These are phyloP conservation scores for Pagrus major DNA, from an alignment of 2,113 vertebrate genomes.

Conservation along the genomic window DNA sequence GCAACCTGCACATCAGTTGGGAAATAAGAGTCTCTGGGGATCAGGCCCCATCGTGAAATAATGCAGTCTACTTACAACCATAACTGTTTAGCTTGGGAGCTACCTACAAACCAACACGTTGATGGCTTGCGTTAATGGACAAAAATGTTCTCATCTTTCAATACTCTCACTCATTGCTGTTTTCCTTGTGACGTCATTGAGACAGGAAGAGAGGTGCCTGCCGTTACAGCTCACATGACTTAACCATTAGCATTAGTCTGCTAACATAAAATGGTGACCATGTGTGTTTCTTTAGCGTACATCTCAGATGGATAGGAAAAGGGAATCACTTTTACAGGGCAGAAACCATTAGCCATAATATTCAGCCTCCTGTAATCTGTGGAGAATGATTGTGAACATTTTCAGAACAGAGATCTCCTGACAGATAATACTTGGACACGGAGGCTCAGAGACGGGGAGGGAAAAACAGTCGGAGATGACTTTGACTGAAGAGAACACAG, in stretches of 20 bases:
- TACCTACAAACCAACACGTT: background rate
- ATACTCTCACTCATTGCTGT: no score
- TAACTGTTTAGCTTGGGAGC: background rate
- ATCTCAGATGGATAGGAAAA: background rate
- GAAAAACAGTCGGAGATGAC: conserved; percentile 4
- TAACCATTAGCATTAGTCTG: no score
- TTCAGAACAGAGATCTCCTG: background rate
- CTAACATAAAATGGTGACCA: background rate
- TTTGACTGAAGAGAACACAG: conserved; percentile 56
- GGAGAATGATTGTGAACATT: background rate
- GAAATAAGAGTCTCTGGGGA: no score
- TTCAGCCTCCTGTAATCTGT: background rate
- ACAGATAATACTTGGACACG: conserved; percentile 6
- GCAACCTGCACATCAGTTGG: no score
- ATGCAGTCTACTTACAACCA: background rate
- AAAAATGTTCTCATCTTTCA: background rate
- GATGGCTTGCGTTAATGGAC: background rate
- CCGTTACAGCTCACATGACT: no score
- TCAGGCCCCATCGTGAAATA: no score
- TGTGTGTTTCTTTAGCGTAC: background rate
- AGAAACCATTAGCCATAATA: background rate
- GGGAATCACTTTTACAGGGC: background rate
- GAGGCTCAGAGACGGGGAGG: conserved; percentile 22
- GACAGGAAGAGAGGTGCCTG: background rate
- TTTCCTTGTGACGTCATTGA: background rate